Evolutionary conservation across 1,140 invertebrate species (phyloP).

Genomic region (Temnothorax nylanderi): DNA sequence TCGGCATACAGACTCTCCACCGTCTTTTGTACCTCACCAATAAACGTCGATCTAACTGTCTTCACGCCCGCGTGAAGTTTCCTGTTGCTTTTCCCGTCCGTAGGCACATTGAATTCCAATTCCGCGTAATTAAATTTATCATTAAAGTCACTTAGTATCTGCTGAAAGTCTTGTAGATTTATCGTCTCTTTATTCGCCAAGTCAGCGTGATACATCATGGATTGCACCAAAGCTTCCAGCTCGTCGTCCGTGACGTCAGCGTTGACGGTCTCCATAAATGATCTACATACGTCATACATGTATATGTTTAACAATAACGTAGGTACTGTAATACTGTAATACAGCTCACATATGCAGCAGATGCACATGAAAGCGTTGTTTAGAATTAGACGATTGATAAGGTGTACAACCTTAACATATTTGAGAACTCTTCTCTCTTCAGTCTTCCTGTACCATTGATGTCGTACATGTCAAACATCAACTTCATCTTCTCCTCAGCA

Average conservation of each 20-base stretch:
- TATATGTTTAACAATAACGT: no score
- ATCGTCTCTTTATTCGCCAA: conserved; percentile 80
- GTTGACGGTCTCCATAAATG: conserved; percentile 86
- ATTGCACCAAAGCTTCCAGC: conserved; percentile 82
- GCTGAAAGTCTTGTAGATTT: conserved; percentile 78
- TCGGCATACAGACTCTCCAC: conserved; percentile 81
- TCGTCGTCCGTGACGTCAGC: conserved; percentile 83
- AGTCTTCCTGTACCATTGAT: conserved; percentile 85
- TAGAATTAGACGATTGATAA: no score
- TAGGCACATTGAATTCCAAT: conserved; percentile 78
- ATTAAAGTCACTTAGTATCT: conserved; percentile 79
- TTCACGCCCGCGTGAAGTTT: conserved; percentile 64
- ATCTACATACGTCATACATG: conserved; percentile 78
- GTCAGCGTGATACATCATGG: conserved; percentile 83
- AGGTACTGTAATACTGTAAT: no score
- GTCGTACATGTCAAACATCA: conserved; percentile 89
- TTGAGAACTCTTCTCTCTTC: conserved; percentile 85
- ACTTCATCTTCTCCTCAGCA: conserved; percentile 86
- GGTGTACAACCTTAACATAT: conserved; percentile 86
- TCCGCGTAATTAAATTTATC: conserved; percentile 79
- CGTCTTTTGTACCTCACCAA: conserved; percentile 78
- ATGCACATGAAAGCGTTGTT: no score
- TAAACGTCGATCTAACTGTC: conserved; percentile 69
- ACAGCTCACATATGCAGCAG: no score
- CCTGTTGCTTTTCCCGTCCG: conserved; percentile 55